Base-by-base conservation (phyloP, 2,113 vertebrate genomes). In the Nerophis lumbriciformis region DNA sequence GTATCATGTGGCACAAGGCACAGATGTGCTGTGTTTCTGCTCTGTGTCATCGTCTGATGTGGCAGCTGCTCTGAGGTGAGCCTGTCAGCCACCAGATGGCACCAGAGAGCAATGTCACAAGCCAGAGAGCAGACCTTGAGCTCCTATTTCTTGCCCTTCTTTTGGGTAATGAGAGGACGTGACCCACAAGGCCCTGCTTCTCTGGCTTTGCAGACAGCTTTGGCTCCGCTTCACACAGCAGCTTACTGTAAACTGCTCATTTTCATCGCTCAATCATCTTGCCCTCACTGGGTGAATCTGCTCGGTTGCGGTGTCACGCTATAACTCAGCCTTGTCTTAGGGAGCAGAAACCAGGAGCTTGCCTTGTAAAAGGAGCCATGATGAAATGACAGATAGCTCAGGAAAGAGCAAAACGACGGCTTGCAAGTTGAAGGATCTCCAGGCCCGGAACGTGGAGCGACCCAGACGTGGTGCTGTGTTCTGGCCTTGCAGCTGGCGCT, bases 401-500 rank as follows among this genome's bases (percentile, higher is more conserved):
- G 48, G 13, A 4, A 59, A 61, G 6, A 59, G 6, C 9, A 63
- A 71, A 59, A 49, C 36, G 4, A 57, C 4, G 12, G 14, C 5
- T 36, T 97, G 95, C 83, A 91, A 63, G 77, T 85, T 96, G 71
- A 82, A 84, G 66, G 90, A 90, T 55, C 88, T 95, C 70, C 85
- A 89, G 73, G 83, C 66, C 19, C 85, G 75, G 52, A 82, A 59
- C 0, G 73, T 55, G 54, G 48, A 88, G 2, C 85, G 85, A 82
- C 53, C n/a, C 6, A 89, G 82, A 51, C 83, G 87, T 28, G 87
- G 87, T 48, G 93, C 94, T 0, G 94, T 94, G 69, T 98, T 94
- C 74, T 99, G 95, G 96, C 94, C 95, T 0, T 88, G 80, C 0
- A 88, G 85, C 73, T 98, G 96, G 96, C 91, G 95, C n/a, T 85